Evolutionary conservation across 2,797 vertebrate species (phyloP).

Genomic region (Spondyliosoma cantharus): DNA sequence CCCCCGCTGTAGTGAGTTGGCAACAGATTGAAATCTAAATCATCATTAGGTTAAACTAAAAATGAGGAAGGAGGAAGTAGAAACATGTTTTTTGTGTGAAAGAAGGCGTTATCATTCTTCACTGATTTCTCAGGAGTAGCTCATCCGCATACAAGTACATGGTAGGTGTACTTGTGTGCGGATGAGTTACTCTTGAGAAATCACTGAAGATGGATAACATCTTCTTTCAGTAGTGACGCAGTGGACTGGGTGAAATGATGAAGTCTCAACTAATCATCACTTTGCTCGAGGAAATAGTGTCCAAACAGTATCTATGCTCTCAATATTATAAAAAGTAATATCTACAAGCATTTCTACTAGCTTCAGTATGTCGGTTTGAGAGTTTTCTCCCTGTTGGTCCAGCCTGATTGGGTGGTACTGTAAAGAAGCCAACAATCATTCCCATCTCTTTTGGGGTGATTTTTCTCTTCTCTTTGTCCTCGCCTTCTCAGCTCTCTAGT

Average conservation of each 20-base stretch:
- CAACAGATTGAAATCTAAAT: conserved; percentile 2
- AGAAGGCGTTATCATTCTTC: too few relatives aligned
- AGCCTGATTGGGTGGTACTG: conserved; percentile 21
- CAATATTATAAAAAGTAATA: neutral
- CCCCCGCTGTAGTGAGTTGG: neutral
- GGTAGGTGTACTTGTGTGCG: too few relatives aligned
- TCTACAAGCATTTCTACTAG: neutral
- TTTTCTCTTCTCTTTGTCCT: neutral
- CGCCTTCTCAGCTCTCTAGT: neutral
- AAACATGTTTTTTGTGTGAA: neutral
- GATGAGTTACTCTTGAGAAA: too few relatives aligned
- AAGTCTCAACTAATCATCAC: neutral
- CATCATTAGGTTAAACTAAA: neutral
- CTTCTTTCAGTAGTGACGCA: neutral
- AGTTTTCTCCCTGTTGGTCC: conserved; percentile 4
- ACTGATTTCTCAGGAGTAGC: neutral
- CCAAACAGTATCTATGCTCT: conserved; percentile 2
- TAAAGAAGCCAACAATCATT: conserved; percentile 17
- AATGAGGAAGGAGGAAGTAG: neutral
- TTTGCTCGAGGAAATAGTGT: neutral
- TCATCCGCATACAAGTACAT: neutral
- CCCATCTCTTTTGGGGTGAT: conserved; percentile 3
- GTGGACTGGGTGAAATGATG: neutral
- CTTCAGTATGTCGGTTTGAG: neutral
- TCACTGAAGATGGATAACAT: neutral